Base-by-base conservation (phyloP, 92 coral and sea anemone species). In the Epizoanthus illoricatus region DNA sequence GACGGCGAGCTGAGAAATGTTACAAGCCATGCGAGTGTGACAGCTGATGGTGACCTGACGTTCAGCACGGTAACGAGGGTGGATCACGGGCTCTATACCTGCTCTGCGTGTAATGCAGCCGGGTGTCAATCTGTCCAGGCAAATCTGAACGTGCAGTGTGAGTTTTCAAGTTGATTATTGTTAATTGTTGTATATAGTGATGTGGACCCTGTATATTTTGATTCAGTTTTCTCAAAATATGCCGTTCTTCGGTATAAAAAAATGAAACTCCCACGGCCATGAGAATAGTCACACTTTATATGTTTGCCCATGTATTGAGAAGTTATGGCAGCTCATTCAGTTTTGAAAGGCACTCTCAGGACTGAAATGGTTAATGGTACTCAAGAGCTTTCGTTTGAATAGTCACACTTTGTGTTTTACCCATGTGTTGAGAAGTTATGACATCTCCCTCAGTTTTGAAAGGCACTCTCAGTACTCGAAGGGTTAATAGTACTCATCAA, bases 21-120 rank as follows among this genome's bases (percentile, higher is more conserved):
- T 33, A 81, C 87, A 7, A 64, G 84, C 13, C 65, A 81, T 43
- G 87, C 87, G 2, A 75, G 19, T 49, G 76, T 86, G 18, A 85
- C 75, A 74, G 69, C 64, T 54, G 71, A 85, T 8, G 97, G 97
- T 15, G 89, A 90, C 72, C 85, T 93, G 72, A 75, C 23, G 73
- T 84, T 90, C 61, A 49, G 67, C 33, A 39, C 71, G 10, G 92
- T 87, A 23, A 39, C 45, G 39, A 83, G 90, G 57, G 55, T 83
- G 28, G 86, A 93, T 68, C 80, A 86, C 47, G 90, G 92, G 40
- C 5, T 80, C 65, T 92, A 93, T 69, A 76, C 85, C 47, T 93
- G 97, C 71, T 80, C 68, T 45, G 97, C 97, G 5, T 93, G 97
- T 80, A 93, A 93, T 43, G 76, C 94, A 19, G 97, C 97, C 73